Conservation (phyloP, 1,140 invertebrate species). For the Bombus balteatus region DNA sequence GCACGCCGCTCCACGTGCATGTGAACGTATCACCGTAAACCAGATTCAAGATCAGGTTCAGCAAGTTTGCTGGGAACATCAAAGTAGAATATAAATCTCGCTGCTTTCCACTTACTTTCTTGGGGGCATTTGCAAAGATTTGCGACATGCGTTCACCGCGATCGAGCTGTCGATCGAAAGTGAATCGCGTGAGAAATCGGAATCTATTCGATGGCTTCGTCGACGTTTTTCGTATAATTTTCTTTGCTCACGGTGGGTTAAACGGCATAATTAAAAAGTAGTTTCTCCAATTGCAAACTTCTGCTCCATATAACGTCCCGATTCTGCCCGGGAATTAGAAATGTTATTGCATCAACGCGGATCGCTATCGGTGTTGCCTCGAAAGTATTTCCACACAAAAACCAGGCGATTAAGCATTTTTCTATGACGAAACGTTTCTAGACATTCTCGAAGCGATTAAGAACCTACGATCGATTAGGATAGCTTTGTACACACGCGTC, state of each 20-base stretch:
- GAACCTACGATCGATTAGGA: not conserved
- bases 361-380: too few species aligned
- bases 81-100: conserved; percentile 53
- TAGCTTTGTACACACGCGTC: conserved; percentile 8
- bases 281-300: too few species aligned
- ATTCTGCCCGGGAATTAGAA: too few species aligned
- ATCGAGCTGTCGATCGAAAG: conserved; percentile 29
- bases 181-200: conserved; percentile 22
- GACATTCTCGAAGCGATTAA: not conserved
- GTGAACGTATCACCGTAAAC: conserved; percentile 49
- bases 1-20: conserved; percentile 2
- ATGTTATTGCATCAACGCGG: too few species aligned
- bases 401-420: too few species aligned
- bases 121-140: conserved; percentile 47
- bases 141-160: conserved; percentile 15
- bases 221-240: not conserved
- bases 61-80: conserved; percentile 52
- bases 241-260: too few species aligned
- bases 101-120: conserved; percentile 55
- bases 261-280: too few species aligned
- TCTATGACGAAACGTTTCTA: too few species aligned
- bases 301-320: too few species aligned
- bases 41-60: conserved; percentile 57
- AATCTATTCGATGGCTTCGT: not conserved
- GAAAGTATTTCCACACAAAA: too few species aligned